phyloP scores from a whole-genome alignment of 2,797 vertebrate species.

The Fundulus diaphanus region DNA sequence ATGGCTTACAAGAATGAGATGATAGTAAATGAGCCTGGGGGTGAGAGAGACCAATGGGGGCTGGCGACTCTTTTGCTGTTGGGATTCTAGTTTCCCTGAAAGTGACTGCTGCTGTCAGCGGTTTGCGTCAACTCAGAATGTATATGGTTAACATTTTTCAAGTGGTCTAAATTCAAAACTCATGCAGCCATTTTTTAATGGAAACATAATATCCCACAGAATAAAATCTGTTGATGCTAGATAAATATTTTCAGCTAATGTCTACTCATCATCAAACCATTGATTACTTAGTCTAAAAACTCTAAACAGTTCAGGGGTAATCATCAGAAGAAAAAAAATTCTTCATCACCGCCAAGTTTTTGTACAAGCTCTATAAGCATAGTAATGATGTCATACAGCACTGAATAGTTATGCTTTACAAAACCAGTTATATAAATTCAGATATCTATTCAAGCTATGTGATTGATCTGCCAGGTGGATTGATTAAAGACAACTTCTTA shows the following conservation, averaged over 20 bases:
- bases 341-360: background rate
- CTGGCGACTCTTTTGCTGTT: slow-evolving; percentile 24
- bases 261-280: background rate
- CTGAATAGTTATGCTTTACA: background rate
- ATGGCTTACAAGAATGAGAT: slow-evolving; percentile 10
- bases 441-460: background rate
- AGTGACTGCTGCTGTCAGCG: slow-evolving; percentile 40
- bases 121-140: slow-evolving; percentile 31
- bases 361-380: background rate
- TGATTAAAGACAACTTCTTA: background rate
- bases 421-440: background rate
- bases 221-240: background rate
- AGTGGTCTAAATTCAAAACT: slow-evolving; percentile 38
- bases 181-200: slow-evolving; percentile 8
- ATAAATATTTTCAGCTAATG: background rate
- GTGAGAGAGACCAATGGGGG: slow-evolving; percentile 11
- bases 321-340: background rate
- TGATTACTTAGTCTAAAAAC: background rate
- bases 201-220: background rate
- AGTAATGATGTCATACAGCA: background rate
- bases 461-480: background rate
- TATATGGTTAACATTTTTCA: slow-evolving; percentile 34
- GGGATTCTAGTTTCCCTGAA: slow-evolving; percentile 22
- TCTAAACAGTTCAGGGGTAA: background rate
- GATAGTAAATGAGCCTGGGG: slow-evolving; percentile 16